These are phyloP conservation scores for Myzus persicae DNA, from an alignment of 1,140 invertebrate genomes.

Conservation along the genomic window DNA sequence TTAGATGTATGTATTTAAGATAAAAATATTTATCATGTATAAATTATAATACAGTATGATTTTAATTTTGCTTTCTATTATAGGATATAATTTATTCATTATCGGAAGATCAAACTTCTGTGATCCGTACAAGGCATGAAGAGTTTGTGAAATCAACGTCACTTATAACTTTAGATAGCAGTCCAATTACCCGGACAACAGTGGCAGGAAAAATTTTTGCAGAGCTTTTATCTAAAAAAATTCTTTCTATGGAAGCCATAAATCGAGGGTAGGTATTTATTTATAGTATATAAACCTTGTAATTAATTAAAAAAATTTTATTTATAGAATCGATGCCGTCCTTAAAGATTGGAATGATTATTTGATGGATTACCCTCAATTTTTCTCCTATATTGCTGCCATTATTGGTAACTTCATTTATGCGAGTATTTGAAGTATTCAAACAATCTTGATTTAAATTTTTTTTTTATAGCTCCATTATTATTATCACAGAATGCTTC, in stretches of 20 bases:
- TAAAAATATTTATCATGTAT: background rate
- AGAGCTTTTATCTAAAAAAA: conserved; percentile 41
- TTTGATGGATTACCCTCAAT: conserved; percentile 53
- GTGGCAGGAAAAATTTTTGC: conserved; percentile 40
- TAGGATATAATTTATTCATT: conserved; percentile 49
- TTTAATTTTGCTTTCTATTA: background rate
- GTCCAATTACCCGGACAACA: background rate
- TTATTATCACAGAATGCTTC: conserved; percentile 48
- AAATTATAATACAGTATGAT: background rate
- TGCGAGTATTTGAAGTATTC: background rate
- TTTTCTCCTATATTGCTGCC: conserved; percentile 55
- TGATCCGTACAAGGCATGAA: conserved; percentile 35
- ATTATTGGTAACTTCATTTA: conserved; percentile 35
- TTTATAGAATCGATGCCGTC: conserved; percentile 46
- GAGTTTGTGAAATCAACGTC: conserved; percentile 35
- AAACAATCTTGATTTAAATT: background rate
- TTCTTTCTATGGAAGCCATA: background rate
- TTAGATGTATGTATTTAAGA: conserved; percentile 17
- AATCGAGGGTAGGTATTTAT: conserved; percentile 31
- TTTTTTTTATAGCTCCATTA: conserved; percentile 41
- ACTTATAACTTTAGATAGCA: background rate
- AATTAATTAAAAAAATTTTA: background rate
- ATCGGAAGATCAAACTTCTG: background rate
- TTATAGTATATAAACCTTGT: background rate
- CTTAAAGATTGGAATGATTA: conserved; percentile 56